These are phyloP conservation scores for Hystrix cristata DNA, from an alignment of 2,113 vertebrate genomes.

Conservation along the genomic window DNA sequence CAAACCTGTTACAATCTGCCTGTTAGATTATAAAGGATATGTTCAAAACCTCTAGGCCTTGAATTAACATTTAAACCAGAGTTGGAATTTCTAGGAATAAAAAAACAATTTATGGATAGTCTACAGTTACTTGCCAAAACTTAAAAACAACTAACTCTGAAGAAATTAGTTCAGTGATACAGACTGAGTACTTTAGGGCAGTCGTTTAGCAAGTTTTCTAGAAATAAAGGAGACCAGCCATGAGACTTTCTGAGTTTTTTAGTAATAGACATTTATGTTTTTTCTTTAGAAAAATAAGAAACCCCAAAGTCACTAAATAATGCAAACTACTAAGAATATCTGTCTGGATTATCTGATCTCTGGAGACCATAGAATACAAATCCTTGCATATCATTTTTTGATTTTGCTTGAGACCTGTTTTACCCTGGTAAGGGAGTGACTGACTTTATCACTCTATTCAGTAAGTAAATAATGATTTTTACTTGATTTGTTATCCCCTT, in stretches of 20 bases:
- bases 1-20: neutral
- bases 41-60: slow-evolving; percentile 9
- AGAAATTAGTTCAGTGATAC: slow-evolving; percentile 51
- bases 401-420: slow-evolving; percentile 4
- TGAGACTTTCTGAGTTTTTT: slow-evolving; percentile 10
- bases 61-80: slow-evolving; percentile 51
- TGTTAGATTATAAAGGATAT: neutral
- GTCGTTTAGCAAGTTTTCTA: slow-evolving; percentile 2
- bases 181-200: neutral
- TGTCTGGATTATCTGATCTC: slow-evolving; percentile 1
- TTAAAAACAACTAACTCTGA: slow-evolving; percentile 6
- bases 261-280: neutral
- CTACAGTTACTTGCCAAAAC: neutral
- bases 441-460: slow-evolving; percentile 31
- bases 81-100: slow-evolving; percentile 44
- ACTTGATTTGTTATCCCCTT: slow-evolving; percentile 24
- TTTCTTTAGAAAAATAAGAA: neutral
- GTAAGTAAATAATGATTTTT: neutral
- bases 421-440: neutral
- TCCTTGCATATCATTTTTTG: neutral
- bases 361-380: neutral
- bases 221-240: neutral
- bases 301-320: neutral
- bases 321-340: neutral
- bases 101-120: neutral